Evolutionary conservation across 2,888 invertebrate species (phyloP), one percentile per base, ranked within the genome.

Genomic region (Cyclophora albipunctata): DNA sequence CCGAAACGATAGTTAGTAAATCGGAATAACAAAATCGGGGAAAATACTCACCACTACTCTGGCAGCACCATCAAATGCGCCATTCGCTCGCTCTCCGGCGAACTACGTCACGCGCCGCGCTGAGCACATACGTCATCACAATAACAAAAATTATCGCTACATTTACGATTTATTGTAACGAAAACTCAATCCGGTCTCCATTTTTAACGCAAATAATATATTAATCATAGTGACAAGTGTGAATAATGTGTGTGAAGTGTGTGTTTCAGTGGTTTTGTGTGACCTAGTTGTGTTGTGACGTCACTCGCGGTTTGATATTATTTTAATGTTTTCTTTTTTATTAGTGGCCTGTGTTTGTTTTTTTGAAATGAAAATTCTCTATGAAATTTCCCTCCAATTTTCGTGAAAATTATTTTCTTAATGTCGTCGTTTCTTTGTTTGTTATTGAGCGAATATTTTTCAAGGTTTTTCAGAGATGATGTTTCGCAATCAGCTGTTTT

Each of bases 31-130:
- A 20, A 20, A 20, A 20, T 20, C 20, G 20, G 20, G 20, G 20
- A 20, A 20, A 20, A 20, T 20, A 20, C 20, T 1, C 20, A 20
- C 20, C 2, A 20, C 41, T 6, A n/a, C 20, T 5, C 48, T 71
- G 69, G 78, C 75, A 81, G 67, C 78, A 66, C 70, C 48, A 5
- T 51, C 37, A 68, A 74, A 76, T 83, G 79, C 82, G 82, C 81
- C 82, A 82, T 78, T 81, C 55, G 49, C 4, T 81, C 55, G 49
- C 4, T 51, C 73, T 72, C 73, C 76, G 72, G 58, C 63, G 61
- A 57, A 53, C 62, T 64, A 70, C 72, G 72, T 71, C 65, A 65
- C 60, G 63, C 59, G 64, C 40, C 49, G 59, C 67, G 63, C 59
- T 1, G 37, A 37, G 4, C 37, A 37, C 50, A 50, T 62, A 68